phyloP scores from a whole-genome alignment of 2,797 vertebrate species.

The Prunella strophiata region DNA sequence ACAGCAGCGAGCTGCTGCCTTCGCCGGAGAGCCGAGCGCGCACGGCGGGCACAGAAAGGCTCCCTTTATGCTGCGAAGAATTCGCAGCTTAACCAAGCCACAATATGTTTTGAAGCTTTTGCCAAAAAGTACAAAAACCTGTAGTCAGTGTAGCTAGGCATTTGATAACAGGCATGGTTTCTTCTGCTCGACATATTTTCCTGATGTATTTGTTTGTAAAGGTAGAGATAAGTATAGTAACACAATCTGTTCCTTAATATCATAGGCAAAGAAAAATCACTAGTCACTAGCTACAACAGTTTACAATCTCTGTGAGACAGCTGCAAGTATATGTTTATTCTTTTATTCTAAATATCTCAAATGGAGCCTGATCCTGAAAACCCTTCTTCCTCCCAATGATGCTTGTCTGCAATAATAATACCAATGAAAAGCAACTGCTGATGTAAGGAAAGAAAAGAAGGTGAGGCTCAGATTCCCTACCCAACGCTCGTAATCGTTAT shows the following conservation, averaged over 20 bases:
- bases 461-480: background rate
- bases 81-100: constrained; percentile 35
- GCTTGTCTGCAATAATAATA: background rate
- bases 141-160: constrained; percentile 65
- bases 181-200: constrained; percentile 66
- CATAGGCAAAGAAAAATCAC: constrained; percentile 48
- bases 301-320: constrained; percentile 34
- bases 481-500: background rate
- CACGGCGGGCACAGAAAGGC: constrained; percentile 1
- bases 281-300: constrained; percentile 19
- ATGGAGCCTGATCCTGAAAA: constrained; percentile 11
- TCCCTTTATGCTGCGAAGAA: constrained; percentile 54
- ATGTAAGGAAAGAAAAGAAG: constrained; percentile 34
- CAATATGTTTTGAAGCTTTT: constrained; percentile 58
- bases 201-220: constrained; percentile 70
- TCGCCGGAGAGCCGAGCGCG: background rate
- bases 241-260: constrained; percentile 58
- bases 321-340: constrained; percentile 39
- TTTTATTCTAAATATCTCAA: background rate
- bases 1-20: constrained; percentile 56
- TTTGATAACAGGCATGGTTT: constrained; percentile 57
- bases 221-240: constrained; percentile 72
- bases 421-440: constrained; percentile 18
- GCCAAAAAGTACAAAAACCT: constrained; percentile 73
- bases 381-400: background rate